Evolutionary conservation across 1,140 invertebrate species (phyloP).

Genomic region (Panulirus ornatus): DNA sequence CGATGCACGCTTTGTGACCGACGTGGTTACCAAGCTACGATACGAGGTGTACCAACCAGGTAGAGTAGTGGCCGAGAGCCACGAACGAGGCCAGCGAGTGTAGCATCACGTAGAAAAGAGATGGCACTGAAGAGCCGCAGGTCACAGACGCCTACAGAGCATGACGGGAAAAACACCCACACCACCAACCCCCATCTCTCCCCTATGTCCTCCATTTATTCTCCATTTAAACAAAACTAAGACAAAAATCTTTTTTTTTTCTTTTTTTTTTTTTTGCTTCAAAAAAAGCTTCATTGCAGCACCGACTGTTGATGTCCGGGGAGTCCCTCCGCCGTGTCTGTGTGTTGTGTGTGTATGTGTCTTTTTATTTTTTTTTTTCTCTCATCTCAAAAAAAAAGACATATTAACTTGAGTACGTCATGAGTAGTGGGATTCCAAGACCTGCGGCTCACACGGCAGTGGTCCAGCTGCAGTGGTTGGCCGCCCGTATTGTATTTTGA

Average conservation of each 20-base stretch:
- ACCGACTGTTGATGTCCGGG: no score
- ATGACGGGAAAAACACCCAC: no score
- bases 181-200: no score
- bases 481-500: conserved; percentile 61
- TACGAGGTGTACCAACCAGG: conserved; percentile 99
- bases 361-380: no score
- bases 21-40: conserved; percentile 97
- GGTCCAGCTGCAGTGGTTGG: conserved; percentile 37
- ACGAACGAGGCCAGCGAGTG: conserved; percentile 68
- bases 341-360: no score
- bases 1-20: conserved; percentile 98
- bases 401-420: not conserved
- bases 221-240: no score
- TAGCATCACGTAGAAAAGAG: conserved; percentile 70
- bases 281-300: no score
- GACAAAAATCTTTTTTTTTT: no score
- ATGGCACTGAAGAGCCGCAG: conserved; percentile 59
- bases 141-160: conserved; percentile 33
- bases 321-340: no score
- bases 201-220: no score
- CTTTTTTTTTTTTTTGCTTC: no score
- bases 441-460: conserved; percentile 62
- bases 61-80: conserved; percentile 77
- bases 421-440: no score
- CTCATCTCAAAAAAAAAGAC: not conserved